A percentile compares a stretch with the other conserved stretches of the same genome.
Evolutionary conservation across 2,888 invertebrate genomes (phyloP).

Genomic region (Tinea semifulvella): DNA sequence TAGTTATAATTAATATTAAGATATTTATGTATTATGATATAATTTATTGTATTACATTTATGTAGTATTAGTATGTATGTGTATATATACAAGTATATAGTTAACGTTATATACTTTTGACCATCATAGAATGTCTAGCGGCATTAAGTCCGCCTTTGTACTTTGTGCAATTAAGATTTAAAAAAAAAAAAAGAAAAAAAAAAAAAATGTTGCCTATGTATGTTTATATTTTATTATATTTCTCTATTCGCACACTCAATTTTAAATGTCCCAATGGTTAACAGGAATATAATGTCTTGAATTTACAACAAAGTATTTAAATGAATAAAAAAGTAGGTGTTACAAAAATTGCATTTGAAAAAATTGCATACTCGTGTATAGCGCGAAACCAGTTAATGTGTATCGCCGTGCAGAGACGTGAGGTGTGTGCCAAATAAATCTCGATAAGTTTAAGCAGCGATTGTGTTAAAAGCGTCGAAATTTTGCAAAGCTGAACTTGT

Average conservation of each 20-base stretch:
- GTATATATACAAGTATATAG: no score
- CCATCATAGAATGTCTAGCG: no score
- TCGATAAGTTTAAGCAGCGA: constrained; percentile 22
- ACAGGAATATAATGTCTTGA: background rate
- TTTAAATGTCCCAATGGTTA: background rate
- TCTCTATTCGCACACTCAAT: background rate
- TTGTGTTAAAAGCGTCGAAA: constrained; percentile 28
- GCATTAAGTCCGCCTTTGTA: no score
- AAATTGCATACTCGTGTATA: background rate
- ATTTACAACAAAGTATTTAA: background rate
- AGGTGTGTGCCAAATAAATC: constrained; percentile 28
- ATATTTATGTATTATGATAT: no score
- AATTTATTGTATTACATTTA: no score
- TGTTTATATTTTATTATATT: no score
- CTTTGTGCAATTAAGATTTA: no score
- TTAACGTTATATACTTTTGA: no score
- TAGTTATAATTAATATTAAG: no score
- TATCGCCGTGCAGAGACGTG: constrained; percentile 19
- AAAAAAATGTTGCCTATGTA: background rate
- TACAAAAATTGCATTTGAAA: background rate
- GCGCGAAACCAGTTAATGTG: constrained; percentile 10
- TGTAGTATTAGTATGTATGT: no score
- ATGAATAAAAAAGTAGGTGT: background rate
- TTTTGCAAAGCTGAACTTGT: constrained; percentile 34
- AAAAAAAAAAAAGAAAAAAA: background rate